Base-by-base conservation (phyloP, 2,113 vertebrate genomes). In the Hystrix brachyura region DNA sequence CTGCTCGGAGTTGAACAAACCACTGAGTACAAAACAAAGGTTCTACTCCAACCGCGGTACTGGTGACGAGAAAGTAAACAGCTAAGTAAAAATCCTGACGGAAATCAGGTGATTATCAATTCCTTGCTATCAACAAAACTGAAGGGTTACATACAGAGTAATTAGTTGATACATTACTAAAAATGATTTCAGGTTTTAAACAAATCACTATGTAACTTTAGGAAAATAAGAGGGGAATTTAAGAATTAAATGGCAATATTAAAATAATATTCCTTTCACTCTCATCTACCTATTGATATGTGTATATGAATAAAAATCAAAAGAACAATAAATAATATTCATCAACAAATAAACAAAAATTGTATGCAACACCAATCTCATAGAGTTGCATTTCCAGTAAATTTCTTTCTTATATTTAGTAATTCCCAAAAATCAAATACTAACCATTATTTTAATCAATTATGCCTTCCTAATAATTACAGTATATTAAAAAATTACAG, bases 251-350 rank as follows among this genome's bases (percentile, higher is more conserved):
- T 78, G n/a, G 29, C 23, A 72, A 69, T 62, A 53, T 13, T 76
- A 64, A 74, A 87, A 32, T 76, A 78, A 48, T 69, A 69, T 80
- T 64, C 11, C 34, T 83, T 72, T 84, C 7, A 88, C 76, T 64
- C 59, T 11, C 51, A 72, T 69, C 8, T 82, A 59, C 17, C 72
- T 91, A 94, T 25, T 93, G 29, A 93, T 67, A 13, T 34, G 46
- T 1, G 64, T 71, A 57, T 5, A 69, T 93, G 67, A 95, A 71
- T 90, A 90, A 79, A 95, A 94, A 79, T 90, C 88, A 90, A 82
- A 87, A 86, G 7, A 32, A 9, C 34, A 87, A 94, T 62, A 76
- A 81, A 81, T 57, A 95, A 78, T 25, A 90, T 23, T 81, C 65
- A 64, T 85, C 38, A 19, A 57, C 71, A 6, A 79, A 81, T 53